These are phyloP conservation scores for Zaprionus kolodkinae DNA, from an alignment of 1,140 invertebrate species.

Conservation along the genomic window DNA sequence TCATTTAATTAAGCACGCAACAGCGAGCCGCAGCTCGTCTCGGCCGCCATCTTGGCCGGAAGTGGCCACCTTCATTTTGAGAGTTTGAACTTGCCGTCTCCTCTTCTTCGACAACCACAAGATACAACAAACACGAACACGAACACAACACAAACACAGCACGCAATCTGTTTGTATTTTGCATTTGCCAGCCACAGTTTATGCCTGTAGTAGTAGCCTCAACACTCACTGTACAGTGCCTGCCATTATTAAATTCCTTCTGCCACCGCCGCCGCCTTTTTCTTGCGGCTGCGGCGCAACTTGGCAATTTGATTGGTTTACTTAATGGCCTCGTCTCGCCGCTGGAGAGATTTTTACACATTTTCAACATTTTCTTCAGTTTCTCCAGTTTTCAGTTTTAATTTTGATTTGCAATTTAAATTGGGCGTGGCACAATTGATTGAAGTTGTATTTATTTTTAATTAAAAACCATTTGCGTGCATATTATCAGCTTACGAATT, in stretches of 20 bases:
- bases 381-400: background rate
- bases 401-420: constrained; percentile 75
- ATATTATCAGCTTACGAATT: constrained; percentile 60
- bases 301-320: constrained; percentile 76
- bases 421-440: constrained; percentile 49
- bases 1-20: constrained; percentile 83
- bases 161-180: constrained; percentile 79
- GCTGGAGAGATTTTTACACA: constrained; percentile 13
- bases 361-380: constrained; percentile 39
- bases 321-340: constrained; percentile 67
- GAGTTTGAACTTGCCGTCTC: constrained; percentile 7
- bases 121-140: constrained; percentile 16
- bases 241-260: constrained; percentile 74
- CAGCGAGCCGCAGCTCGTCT: constrained; percentile 46
- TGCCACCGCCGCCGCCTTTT: constrained; percentile 31
- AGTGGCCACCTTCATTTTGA: constrained; percentile 45
- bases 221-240: background rate
- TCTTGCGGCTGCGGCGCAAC: constrained; percentile 1
- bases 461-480: constrained; percentile 70
- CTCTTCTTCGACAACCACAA: constrained; percentile 18
- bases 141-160: constrained; percentile 18
- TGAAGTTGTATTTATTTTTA: constrained; percentile 74
- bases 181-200: constrained; percentile 68
- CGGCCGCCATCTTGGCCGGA: constrained; percentile 48
- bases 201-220: constrained; percentile 22